These are phyloP conservation scores for Drosophila pruinosa DNA, from an alignment of 1,140 invertebrate genomes.

Conservation along the genomic window DNA sequence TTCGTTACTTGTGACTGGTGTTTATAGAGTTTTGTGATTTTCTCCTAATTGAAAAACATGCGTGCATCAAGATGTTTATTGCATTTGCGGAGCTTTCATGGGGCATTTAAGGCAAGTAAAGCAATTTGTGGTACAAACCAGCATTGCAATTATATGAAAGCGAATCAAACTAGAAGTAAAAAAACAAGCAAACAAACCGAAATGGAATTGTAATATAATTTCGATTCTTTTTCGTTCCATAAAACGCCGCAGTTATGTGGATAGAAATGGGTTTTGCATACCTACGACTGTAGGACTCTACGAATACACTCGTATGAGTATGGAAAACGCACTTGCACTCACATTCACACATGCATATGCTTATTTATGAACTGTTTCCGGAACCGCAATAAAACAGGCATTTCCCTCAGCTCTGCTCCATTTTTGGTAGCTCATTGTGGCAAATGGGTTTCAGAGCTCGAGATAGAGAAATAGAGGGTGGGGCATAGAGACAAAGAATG, in stretches of 20 bases:
- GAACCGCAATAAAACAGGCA: slow-evolving; percentile 73
- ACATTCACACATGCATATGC: slow-evolving; percentile 10
- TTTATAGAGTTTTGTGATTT: slow-evolving; percentile 40
- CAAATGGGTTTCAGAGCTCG: slow-evolving; percentile 41
- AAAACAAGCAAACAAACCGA: background rate
- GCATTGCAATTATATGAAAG: background rate
- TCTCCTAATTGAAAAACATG: slow-evolving; percentile 2
- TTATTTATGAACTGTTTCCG: slow-evolving; percentile 75
- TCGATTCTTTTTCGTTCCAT: slow-evolving; percentile 20
- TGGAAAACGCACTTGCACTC: background rate
- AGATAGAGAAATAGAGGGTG: background rate
- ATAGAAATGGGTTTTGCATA: slow-evolving; percentile 34
- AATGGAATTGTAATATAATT: slow-evolving; percentile 40
- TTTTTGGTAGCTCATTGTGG: slow-evolving; percentile 46
- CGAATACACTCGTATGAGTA: slow-evolving; percentile 1
- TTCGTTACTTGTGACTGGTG: too few relatives aligned
- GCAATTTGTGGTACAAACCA: slow-evolving; percentile 15
- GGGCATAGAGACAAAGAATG: slow-evolving; percentile 56
- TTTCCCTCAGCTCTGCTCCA: slow-evolving; percentile 45
- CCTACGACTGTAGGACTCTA: background rate
- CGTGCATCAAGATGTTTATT: slow-evolving; percentile 16
- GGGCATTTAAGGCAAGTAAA: slow-evolving; percentile 21
- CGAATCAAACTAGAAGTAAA: background rate
- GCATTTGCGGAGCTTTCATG: slow-evolving; percentile 27
- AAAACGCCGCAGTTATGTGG: slow-evolving; percentile 38